Conservation (phyloP, 1,140 invertebrate species). For the Bradysia coprophila region DNA sequence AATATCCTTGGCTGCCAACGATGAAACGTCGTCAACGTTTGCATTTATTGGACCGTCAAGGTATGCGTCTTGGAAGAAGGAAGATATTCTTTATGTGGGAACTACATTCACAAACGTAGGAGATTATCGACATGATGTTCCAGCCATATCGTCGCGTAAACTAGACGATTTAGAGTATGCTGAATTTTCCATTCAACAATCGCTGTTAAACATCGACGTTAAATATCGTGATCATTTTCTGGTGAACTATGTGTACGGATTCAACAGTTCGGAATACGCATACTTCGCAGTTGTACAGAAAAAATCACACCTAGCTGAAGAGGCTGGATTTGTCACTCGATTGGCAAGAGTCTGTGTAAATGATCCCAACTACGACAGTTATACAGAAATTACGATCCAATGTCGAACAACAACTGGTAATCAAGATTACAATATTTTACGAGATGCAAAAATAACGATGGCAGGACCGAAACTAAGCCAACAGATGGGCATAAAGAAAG, state of each 20-base stretch:
- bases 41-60: slow-evolving; percentile 87
- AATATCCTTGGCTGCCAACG: slow-evolving; percentile 74
- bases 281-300: slow-evolving; percentile 94
- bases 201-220: slow-evolving; percentile 76
- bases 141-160: slow-evolving; percentile 74
- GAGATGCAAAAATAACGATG: slow-evolving; percentile 70
- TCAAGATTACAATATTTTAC: slow-evolving; percentile 65
- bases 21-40: slow-evolving; percentile 76
- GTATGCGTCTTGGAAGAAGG: slow-evolving; percentile 52
- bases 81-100: slow-evolving; percentile 81
- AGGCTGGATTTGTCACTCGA: slow-evolving; percentile 74
- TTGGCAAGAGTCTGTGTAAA: slow-evolving; percentile 82
- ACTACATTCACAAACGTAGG: slow-evolving; percentile 87
- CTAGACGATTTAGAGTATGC: slow-evolving; percentile 59
- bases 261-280: slow-evolving; percentile 83
- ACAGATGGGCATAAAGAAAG: slow-evolving; percentile 54
- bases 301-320: slow-evolving; percentile 72
- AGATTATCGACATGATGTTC: slow-evolving; percentile 83
- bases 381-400: slow-evolving; percentile 84
- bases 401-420: slow-evolving; percentile 37
- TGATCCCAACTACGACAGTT: slow-evolving; percentile 87
- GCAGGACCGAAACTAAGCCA: slow-evolving; percentile 65
- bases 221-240: slow-evolving; percentile 89
- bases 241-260: slow-evolving; percentile 89
- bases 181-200: slow-evolving; percentile 73